phyloP scores from a whole-genome alignment of 2,888 invertebrate genomes.

The Drosophila helvetica region DNA sequence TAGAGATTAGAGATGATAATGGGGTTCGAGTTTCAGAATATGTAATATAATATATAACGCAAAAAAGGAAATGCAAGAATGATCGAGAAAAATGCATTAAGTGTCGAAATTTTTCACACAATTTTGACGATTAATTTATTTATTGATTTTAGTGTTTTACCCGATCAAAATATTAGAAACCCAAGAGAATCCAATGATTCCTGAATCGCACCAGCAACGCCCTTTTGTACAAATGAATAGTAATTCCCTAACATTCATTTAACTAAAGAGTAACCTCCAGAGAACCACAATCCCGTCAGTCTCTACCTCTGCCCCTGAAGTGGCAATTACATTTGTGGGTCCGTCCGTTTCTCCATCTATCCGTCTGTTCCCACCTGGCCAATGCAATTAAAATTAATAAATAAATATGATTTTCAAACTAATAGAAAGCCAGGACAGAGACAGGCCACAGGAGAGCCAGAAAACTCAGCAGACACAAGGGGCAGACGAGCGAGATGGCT shows the following conservation, averaged over 20 bases:
- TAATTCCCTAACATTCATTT: neutral
- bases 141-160: too few relatives aligned
- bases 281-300: neutral
- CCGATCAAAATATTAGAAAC: too few relatives aligned
- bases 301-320: constrained; percentile 2
- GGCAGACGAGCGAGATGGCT: constrained; percentile 8
- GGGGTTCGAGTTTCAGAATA: too few relatives aligned
- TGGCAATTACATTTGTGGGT: constrained; percentile 23
- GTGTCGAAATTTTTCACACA: too few relatives aligned
- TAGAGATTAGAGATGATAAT: neutral
- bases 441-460: constrained; percentile 16
- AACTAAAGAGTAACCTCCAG: neutral
- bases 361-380: constrained; percentile 42
- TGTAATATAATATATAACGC: too few relatives aligned
- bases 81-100: too few relatives aligned
- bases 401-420: constrained; percentile 71
- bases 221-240: neutral
- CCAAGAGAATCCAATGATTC: too few relatives aligned
- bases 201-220: too few relatives aligned
- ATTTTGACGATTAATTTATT: too few relatives aligned
- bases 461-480: neutral
- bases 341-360: neutral
- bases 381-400: constrained; percentile 77
- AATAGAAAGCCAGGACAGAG: constrained; percentile 37
- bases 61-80: too few relatives aligned